Percentiles rank a stretch among this genome's conserved stretches.
Evolutionary conservation across 1,140 invertebrate genomes (phyloP).

Genomic region (Aphelenchoides fujianensis): DNA sequence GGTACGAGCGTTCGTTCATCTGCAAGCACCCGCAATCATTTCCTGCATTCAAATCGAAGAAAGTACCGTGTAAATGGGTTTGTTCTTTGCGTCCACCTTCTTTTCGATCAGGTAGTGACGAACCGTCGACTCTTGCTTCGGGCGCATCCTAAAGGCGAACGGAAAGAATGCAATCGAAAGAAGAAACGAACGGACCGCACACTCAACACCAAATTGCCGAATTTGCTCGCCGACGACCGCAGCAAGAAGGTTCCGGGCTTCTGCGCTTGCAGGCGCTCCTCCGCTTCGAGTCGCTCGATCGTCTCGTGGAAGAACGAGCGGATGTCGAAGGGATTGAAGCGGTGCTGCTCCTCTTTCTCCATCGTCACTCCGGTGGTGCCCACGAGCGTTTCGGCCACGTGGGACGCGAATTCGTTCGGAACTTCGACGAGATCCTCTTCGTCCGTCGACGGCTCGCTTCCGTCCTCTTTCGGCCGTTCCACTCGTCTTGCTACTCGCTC

Average conservation of each 20-base stretch:
- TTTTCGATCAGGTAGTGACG: neutral
- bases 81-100: neutral
- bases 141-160: neutral
- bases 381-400: neutral
- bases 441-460: neutral
- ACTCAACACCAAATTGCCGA: neutral
- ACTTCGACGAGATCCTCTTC: neutral
- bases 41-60: neutral
- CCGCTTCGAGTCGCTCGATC: neutral
- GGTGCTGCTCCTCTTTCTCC: no score
- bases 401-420: neutral
- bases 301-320: neutral
- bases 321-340: neutral
- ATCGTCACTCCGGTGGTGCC: neutral
- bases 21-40: neutral
- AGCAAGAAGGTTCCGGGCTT: neutral
- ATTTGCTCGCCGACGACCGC: neutral
- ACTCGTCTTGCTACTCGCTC: no score
- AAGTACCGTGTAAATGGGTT: neutral
- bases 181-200: neutral
- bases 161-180: neutral
- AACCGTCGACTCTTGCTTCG: neutral
- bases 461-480: no score
- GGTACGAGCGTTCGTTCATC: neutral
- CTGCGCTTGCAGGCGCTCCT: neutral